Conservation (phyloP, 64 coral and sea anemone genomes). For the Platygyra sinensis region DNA sequence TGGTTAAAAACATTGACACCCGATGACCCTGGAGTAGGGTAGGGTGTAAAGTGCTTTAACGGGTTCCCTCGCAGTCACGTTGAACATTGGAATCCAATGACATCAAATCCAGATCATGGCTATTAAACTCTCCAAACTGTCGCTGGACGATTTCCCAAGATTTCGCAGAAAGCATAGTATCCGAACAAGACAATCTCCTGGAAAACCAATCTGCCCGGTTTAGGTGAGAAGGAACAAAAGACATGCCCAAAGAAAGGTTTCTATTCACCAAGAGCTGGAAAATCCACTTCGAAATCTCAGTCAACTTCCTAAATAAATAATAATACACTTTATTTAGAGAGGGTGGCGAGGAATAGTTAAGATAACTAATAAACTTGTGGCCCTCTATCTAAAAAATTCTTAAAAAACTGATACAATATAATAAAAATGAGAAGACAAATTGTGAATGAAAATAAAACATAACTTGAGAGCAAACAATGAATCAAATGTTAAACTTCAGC, state of each 20-base stretch:
- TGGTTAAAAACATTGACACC: constrained; percentile 61
- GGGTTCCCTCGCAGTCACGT: constrained; percentile 3
- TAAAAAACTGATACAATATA: no score
- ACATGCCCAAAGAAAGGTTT: no score
- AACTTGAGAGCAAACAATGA: no score
- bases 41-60: constrained; percentile 55
- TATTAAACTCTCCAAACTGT: constrained; percentile 26
- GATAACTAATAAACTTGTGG: no score
- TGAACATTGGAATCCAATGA: constrained; percentile 54
- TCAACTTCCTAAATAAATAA: background rate
- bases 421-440: no score
- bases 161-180: constrained; percentile 8
- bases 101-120: constrained; percentile 58
- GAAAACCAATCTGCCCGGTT: constrained; percentile 42
- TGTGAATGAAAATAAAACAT: no score
- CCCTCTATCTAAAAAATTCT: no score
- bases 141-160: constrained; percentile 26
- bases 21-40: background rate
- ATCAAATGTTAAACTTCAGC: no score
- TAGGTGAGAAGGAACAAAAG: no score
- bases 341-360: no score
- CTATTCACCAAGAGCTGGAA: background rate
- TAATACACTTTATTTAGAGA: no score
- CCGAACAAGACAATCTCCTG: no score
- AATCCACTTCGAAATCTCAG: background rate